Evolutionary conservation across 2,113 vertebrate species (phyloP).

Genomic region (Odontophorus gujanensis): DNA sequence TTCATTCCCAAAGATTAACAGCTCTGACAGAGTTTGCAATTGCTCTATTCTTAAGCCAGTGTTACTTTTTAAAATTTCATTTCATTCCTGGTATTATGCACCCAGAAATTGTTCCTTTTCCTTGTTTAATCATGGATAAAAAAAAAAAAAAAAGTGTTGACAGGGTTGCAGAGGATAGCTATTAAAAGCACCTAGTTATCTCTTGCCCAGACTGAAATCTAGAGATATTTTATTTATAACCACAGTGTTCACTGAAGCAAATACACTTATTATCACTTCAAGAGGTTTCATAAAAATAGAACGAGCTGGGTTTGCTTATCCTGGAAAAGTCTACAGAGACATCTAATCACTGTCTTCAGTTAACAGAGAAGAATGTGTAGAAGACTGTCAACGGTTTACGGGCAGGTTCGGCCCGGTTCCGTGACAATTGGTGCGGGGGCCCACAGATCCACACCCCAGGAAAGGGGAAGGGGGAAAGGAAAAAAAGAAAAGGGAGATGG

Average conservation of each 20-base stretch:
- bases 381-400: not conserved
- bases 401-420: no score
- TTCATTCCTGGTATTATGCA: not conserved
- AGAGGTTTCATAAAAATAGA: not conserved
- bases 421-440: no score
- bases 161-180: not conserved
- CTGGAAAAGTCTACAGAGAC: not conserved
- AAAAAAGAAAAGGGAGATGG: no score
- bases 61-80: not conserved
- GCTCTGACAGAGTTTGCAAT: slow-evolving; percentile 13
- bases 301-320: not conserved
- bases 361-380: not conserved
- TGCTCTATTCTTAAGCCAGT: not conserved
- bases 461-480: no score
- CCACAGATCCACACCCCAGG: no score
- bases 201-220: not conserved
- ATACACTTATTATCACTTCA: not conserved
- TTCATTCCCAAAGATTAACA: not conserved
- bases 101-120: not conserved
- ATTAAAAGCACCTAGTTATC: not conserved
- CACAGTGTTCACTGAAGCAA: not conserved
- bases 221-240: not conserved
- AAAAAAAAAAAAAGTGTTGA: not conserved
- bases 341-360: not conserved
- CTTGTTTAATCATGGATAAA: not conserved